phyloP scores from a whole-genome alignment of 2,797 vertebrate genomes.

The Fistularia commersonii region DNA sequence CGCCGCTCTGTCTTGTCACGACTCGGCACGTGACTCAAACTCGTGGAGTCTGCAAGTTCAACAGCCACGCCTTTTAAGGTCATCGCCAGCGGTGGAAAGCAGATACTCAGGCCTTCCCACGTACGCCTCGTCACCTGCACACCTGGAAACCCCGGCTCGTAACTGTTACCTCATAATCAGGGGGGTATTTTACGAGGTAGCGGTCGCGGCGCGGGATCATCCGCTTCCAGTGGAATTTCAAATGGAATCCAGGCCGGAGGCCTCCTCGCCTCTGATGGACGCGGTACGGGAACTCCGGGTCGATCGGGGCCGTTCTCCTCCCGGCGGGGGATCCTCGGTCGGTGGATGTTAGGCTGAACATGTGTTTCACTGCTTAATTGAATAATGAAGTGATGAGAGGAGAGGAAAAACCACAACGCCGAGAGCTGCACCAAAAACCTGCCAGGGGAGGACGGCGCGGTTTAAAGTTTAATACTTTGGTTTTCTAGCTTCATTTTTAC shows the following conservation, averaged over 20 bases:
- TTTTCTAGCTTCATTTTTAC: conserved; percentile 39
- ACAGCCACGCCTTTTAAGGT: too few relatives aligned
- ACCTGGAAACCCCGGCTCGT: conserved; percentile 16
- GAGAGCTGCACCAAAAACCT: conserved; percentile 35
- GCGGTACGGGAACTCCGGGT: conserved; percentile 29
- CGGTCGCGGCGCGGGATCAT: conserved; percentile 31
- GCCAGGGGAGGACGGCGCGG: conserved; percentile 46
- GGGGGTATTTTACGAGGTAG: conserved; percentile 38
- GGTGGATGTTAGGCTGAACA: conserved; percentile 50
- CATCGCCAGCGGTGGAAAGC: too few relatives aligned
- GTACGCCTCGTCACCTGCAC: too few relatives aligned
- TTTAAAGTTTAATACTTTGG: conserved; percentile 36
- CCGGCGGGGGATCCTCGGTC: conserved; percentile 42
- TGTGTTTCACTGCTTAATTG: conserved; percentile 70
- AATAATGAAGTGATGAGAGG: conserved; percentile 68
- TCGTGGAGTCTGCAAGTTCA: too few relatives aligned
- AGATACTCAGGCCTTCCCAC: too few relatives aligned
- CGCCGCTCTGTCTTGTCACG: too few relatives aligned
- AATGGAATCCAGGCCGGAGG: conserved; percentile 48
- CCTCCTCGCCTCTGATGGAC: conserved; percentile 38
- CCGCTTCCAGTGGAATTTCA: conserved; percentile 13
- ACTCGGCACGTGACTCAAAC: too few relatives aligned
- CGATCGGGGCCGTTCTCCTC: conserved; percentile 43
- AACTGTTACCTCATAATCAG: conserved; percentile 16
- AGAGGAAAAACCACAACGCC: conserved; percentile 56